Conservation (phyloP, 1,140 invertebrate species). For the Lordiphosa stackelbergi region DNA sequence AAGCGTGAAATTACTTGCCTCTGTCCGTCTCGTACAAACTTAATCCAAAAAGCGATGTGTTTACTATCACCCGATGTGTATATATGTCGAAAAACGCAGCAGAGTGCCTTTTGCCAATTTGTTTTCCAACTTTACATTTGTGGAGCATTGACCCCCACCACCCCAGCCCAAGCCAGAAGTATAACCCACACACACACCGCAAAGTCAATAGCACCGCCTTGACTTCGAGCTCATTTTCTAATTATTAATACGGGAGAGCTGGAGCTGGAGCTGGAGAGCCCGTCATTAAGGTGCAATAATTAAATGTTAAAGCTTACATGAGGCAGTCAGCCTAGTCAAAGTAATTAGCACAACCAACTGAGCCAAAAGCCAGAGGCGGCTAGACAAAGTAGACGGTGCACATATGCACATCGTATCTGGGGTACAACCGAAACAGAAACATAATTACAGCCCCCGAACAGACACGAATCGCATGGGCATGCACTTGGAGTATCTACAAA, state of each 20-base stretch:
- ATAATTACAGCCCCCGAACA: conserved; percentile 59
- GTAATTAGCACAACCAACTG: conserved; percentile 62
- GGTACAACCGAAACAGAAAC: conserved; percentile 68
- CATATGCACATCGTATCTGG: conserved; percentile 41
- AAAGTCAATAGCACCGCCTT: conserved; percentile 64
- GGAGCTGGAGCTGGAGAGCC: conserved; percentile 19
- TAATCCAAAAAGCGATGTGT: conserved; percentile 4
- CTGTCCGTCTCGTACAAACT: neutral
- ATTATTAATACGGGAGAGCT: conserved; percentile 57
- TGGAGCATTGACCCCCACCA: conserved; percentile 60
- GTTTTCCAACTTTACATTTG: conserved; percentile 33
- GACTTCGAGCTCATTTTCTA: conserved; percentile 67
- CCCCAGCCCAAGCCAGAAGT: conserved; percentile 33
- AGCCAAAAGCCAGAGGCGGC: conserved; percentile 39
- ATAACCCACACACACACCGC: conserved; percentile 17
- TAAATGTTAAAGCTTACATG: conserved; percentile 71
- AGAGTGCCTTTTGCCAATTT: conserved; percentile 23
- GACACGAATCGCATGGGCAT: conserved; percentile 59
- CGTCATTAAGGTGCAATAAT: conserved; percentile 73
- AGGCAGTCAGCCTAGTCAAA: conserved; percentile 56
- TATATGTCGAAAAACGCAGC: conserved; percentile 1
- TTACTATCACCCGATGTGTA: neutral
- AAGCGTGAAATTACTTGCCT: conserved; percentile 68
- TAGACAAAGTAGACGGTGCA: conserved; percentile 44
- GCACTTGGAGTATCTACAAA: conserved; percentile 59